Conservation (phyloP, 1,140 invertebrate genomes). For the Drosophila lini region DNA sequence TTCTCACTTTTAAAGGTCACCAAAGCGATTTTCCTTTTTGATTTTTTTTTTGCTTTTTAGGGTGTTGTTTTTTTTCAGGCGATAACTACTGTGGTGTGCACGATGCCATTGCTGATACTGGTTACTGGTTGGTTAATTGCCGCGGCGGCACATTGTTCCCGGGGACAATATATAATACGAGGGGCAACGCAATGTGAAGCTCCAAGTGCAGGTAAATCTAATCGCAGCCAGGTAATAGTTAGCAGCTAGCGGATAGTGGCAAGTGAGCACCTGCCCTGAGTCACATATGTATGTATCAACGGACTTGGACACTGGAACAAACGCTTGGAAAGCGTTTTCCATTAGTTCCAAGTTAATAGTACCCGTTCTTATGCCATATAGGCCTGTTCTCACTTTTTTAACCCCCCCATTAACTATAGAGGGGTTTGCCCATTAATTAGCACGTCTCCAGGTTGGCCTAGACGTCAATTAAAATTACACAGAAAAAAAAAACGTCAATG, state of each 20-base stretch:
- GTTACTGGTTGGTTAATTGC: slow-evolving; percentile 26
- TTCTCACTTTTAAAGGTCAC: slow-evolving; percentile 3
- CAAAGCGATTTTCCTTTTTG: slow-evolving; percentile 11
- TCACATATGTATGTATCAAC: slow-evolving; percentile 17
- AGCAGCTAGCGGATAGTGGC: slow-evolving; percentile 2
- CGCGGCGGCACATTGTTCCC: slow-evolving; percentile 33
- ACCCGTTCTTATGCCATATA: slow-evolving; percentile 9
- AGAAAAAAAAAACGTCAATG: neutral
- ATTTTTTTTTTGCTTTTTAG: neutral
- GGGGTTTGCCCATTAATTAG: slow-evolving; percentile 31
- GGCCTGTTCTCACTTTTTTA: slow-evolving; percentile 3
- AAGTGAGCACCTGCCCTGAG: slow-evolving; percentile 28
- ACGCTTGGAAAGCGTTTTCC: neutral
- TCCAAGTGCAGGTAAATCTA: slow-evolving; percentile 36
- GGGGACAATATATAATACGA: slow-evolving; percentile 8
- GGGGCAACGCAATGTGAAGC: slow-evolving; percentile 5
- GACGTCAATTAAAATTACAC: slow-evolving; percentile 29
- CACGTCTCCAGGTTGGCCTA: slow-evolving; percentile 34
- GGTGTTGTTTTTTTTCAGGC: neutral
- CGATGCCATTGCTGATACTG: slow-evolving; percentile 35
- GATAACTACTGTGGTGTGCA: slow-evolving; percentile 31
- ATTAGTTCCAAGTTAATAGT: slow-evolving; percentile 29
- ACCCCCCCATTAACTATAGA: neutral
- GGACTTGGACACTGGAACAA: neutral
- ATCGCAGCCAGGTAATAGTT: slow-evolving; percentile 20